Percentiles rank a stretch among this genome's conserved stretches.
These are phyloP conservation scores for Limnodromus scolopaceus DNA, from an alignment of 2,797 vertebrate species.

Conservation along the genomic window DNA sequence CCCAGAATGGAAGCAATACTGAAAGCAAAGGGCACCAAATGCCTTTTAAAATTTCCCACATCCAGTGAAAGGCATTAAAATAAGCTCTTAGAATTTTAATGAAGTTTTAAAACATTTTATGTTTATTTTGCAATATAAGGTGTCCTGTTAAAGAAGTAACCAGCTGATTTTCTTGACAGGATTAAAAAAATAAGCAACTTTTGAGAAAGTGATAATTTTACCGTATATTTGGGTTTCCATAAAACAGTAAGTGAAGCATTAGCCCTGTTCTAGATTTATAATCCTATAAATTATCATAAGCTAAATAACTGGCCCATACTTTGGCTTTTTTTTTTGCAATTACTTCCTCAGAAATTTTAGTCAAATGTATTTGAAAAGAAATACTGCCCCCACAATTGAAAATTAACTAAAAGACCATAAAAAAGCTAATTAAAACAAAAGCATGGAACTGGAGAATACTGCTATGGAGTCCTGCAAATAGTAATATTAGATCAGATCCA, in stretches of 20 bases:
- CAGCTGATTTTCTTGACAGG: background rate
- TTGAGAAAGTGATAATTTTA: slow-evolving; percentile 26
- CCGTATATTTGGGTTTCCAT: background rate
- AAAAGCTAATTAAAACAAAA: background rate
- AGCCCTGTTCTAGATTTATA: background rate
- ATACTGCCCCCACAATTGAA: background rate
- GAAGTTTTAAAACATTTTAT: background rate
- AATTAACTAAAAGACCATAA: background rate
- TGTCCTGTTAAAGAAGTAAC: background rate
- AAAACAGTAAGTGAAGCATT: background rate
- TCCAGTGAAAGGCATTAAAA: background rate
- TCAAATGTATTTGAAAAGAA: background rate
- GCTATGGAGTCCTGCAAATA: background rate
- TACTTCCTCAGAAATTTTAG: background rate
- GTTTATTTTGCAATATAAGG: slow-evolving; percentile 1
- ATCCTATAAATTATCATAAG: background rate
- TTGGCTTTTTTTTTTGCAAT: background rate
- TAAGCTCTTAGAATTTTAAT: slow-evolving; percentile 11
- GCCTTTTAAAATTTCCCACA: background rate
- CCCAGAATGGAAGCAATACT: background rate
- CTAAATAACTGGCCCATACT: background rate
- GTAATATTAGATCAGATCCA: background rate
- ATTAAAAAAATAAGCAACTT: background rate
- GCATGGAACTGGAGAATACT: background rate
- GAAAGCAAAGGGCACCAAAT: slow-evolving; percentile 20